Base-by-base conservation (phyloP, 2,797 vertebrate species). In the Clarias fuscus region DNA sequence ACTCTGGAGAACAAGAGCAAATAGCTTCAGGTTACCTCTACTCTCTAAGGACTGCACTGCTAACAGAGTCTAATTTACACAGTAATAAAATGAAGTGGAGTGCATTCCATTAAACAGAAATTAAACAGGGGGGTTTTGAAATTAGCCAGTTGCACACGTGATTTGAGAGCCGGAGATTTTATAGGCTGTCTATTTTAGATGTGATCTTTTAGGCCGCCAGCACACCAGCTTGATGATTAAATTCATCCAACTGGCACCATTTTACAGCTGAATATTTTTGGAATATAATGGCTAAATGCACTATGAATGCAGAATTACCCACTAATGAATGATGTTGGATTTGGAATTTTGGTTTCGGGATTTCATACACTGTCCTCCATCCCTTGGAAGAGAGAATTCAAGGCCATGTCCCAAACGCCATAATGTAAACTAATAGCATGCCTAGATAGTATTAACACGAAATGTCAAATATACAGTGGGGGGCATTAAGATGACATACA, bases 1-100 rank as follows among this genome's bases (percentile, higher is more conserved):
- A 84, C 83, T 90, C 86, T 65, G 22, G 85, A 86, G 83, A 86
- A 43, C 82, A 72, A 86, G 65, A 85, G 88, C 86, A 89, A 89
- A 89, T 88, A 85, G 85, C 86, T 90, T 88, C 77, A 85, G 85
- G 88, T 90, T 88, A 86, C 75, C 86, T 86, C 73, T 73, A 62
- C 71, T 90, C 75, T 86, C 81, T 20, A 62, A 84, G 86, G 83
- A 79, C 76, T 72, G 82, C 27, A 48, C 85, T 61, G 76, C 78
- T 87, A 84, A 90, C 59, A 53, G 81, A 85, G 68, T 85, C 73
- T 79, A 78, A 89, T 89, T 88, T 84, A 87, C 86, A 87, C 83
- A 81, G 83, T 88, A 85, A 85, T 86, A 89, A 88, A 89, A 80
- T 40, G 62, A 78, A 82, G 27, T 73, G 37, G 59, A 82, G 37